Percentiles rank a stretch among this genome's conserved stretches.
These are phyloP conservation scores for Nesometra sesokonis DNA, from an alignment of 35 echinoderm and acorn worm species.

Conservation along the genomic window DNA sequence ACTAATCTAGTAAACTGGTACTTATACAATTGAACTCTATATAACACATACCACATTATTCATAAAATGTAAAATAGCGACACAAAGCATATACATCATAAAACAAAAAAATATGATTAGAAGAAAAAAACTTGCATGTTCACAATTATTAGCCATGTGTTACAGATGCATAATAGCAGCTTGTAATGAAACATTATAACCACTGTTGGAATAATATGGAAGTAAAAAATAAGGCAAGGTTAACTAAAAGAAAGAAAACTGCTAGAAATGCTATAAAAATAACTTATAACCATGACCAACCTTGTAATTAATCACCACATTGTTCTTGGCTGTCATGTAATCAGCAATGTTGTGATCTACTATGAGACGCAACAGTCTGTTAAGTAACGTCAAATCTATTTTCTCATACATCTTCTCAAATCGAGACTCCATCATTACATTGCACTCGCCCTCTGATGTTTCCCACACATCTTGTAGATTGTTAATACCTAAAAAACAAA, in stretches of 20 bases:
- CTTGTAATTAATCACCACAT: conserved; percentile 99
- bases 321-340: conserved; percentile 99
- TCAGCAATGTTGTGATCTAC: conserved; percentile 99
- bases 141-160: no score
- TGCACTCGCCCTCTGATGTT: conserved; percentile 76
- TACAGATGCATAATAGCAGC: no score
- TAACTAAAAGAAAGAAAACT: background rate
- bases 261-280: background rate
- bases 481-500: conserved; percentile 64
- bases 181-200: no score
- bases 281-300: background rate
- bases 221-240: no score
- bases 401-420: conserved; percentile 99
- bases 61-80: no score
- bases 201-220: no score
- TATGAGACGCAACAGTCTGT: conserved; percentile 95
- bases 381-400: conserved; percentile 92
- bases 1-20: no score
- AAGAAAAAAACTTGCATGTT: no score
- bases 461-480: conserved; percentile 97
- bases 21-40: no score
- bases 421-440: conserved; percentile 98
- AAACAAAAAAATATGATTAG: no score
- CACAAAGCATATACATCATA: no score
- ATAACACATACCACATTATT: no score